Evolutionary conservation across 2,888 invertebrate species (phyloP).

Genomic region (Augochlorella aurata): DNA sequence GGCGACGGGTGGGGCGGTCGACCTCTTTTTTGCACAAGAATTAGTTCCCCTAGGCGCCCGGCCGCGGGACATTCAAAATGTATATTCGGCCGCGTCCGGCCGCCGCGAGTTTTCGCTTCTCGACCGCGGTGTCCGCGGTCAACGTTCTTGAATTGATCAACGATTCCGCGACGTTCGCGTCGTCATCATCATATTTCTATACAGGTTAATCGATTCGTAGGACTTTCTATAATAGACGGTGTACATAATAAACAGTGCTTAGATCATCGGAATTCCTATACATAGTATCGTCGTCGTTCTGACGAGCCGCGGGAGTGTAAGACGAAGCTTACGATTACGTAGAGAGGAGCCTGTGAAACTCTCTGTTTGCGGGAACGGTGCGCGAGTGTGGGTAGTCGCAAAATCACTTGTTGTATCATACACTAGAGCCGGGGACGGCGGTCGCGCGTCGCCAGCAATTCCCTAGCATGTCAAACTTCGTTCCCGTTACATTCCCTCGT

Average conservation of each 20-base stretch:
- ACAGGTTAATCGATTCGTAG: conserved; percentile 16
- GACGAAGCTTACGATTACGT: conserved; percentile 43
- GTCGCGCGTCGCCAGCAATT: conserved; percentile 29
- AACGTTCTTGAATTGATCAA: conserved; percentile 6
- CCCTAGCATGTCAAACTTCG: background rate
- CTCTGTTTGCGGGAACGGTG: conserved; percentile 47
- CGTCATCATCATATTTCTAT: conserved; percentile 24
- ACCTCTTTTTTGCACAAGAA: conserved; percentile 11
- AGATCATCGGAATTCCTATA: conserved; percentile 44
- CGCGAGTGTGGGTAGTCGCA: conserved; percentile 48
- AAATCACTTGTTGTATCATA: conserved; percentile 63
- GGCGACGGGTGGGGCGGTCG: background rate
- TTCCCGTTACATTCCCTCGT: too few relatives aligned
- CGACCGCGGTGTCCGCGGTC: conserved; percentile 9
- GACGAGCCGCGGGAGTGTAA: conserved; percentile 23
- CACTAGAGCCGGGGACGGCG: conserved; percentile 39
- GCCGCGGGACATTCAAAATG: background rate
- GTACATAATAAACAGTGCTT: conserved; percentile 50
- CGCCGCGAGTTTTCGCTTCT: background rate
- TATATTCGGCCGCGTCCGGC: background rate
- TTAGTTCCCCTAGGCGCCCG: background rate
- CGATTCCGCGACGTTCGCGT: conserved; percentile 19
- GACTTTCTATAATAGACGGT: conserved; percentile 45
- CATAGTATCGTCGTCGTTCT: conserved; percentile 46
- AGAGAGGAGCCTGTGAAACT: conserved; percentile 53